Percentiles rank a stretch among this genome's conserved stretches.
These are phyloP conservation scores for Chaetura pelagica DNA, from an alignment of 2,113 vertebrate species.

Conservation along the genomic window DNA sequence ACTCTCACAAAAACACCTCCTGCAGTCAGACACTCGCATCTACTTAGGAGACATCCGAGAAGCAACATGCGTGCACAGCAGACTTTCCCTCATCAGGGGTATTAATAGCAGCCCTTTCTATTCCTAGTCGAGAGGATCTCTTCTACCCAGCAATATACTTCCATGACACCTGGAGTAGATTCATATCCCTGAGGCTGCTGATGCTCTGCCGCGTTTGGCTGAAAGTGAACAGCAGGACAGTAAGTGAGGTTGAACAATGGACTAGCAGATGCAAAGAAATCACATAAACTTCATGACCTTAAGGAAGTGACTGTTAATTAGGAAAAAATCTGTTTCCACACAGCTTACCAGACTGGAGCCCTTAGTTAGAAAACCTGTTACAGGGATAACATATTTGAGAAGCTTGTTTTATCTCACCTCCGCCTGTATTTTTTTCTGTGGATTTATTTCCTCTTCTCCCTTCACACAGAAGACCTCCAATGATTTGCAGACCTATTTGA, in stretches of 20 bases:
- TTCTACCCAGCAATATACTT: not conserved
- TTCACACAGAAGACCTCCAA: not conserved
- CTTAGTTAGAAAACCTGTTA: not conserved
- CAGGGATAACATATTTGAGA: not conserved
- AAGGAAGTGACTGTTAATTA: not conserved
- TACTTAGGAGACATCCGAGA: not conserved
- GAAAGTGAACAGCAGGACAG: not conserved
- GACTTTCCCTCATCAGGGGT: not conserved
- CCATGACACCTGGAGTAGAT: not conserved
- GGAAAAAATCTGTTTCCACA: not conserved
- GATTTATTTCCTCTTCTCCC: not conserved
- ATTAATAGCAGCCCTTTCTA: not conserved
- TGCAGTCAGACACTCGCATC: not conserved
- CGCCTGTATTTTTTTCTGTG: not conserved
- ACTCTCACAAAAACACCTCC: rapidly evolving
- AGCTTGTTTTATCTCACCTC: not conserved
- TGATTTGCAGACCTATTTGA: not conserved
- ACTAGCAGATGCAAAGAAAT: not conserved
- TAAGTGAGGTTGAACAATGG: not conserved
- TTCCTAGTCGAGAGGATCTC: not conserved
- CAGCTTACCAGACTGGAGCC: not conserved
- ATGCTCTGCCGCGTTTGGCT: not conserved
- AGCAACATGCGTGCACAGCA: not conserved
- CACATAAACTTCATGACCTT: not conserved
- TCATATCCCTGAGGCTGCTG: not conserved